Conservation (phyloP, 2,113 vertebrate species). For the Seriola dumerili region DNA sequence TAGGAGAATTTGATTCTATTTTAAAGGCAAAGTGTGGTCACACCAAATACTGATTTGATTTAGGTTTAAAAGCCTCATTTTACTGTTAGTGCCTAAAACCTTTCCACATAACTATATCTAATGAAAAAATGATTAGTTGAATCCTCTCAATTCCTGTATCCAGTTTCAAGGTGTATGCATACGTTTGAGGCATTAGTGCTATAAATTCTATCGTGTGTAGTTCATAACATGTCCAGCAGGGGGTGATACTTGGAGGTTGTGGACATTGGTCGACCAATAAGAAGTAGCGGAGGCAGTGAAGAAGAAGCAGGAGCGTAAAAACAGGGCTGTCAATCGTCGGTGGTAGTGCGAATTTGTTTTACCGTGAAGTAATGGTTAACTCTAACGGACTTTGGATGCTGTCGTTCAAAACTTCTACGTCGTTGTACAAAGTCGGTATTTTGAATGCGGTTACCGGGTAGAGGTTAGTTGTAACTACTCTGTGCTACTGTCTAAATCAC, state of each 20-base stretch:
- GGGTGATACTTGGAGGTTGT: background rate
- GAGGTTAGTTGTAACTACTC: background rate
- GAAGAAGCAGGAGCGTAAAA: background rate
- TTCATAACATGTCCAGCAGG: conserved; percentile 11
- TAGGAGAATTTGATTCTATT: no score
- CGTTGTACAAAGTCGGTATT: conserved; percentile 25
- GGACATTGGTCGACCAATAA: background rate
- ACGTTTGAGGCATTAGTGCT: no score
- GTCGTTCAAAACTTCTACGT: conserved; percentile 7
- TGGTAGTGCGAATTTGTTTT: background rate
- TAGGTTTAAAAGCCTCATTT: background rate
- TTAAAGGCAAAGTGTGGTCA: background rate
- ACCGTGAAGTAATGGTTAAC: conserved; percentile 60
- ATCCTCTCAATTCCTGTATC: no score
- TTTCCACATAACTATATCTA: no score
- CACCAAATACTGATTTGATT: background rate
- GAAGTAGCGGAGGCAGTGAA: conserved; percentile 23
- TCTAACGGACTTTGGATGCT: conserved; percentile 72
- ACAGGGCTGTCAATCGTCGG: background rate
- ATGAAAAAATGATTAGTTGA: no score
- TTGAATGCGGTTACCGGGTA: background rate
- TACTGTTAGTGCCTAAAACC: no score
- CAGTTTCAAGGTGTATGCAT: no score
- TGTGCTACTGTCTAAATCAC: background rate
- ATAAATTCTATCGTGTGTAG: background rate